Evolutionary conservation across 1,140 invertebrate species (phyloP).

Genomic region (Drosophila chauvacae): DNA sequence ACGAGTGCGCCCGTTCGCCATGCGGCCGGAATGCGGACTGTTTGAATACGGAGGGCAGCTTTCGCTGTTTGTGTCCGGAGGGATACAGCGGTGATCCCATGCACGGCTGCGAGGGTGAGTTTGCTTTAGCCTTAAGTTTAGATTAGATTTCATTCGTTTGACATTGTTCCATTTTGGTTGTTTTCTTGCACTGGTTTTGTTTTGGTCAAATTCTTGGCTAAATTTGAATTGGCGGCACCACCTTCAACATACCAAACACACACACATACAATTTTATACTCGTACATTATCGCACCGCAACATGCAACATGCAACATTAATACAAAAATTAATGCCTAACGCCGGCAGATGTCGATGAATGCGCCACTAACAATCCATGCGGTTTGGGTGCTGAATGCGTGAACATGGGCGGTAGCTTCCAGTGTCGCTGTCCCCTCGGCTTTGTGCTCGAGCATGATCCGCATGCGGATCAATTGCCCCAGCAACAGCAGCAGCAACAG

Average conservation of each 20-base stretch:
- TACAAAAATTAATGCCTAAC: slow-evolving; percentile 73
- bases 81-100: slow-evolving; percentile 91
- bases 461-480: slow-evolving; percentile 53
- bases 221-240: slow-evolving; percentile 56
- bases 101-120: slow-evolving; percentile 89
- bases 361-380: slow-evolving; percentile 90
- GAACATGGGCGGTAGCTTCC: slow-evolving; percentile 90
- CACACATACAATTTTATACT: slow-evolving; percentile 33
- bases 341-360: slow-evolving; percentile 93
- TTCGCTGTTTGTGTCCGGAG: slow-evolving; percentile 90
- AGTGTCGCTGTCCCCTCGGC: slow-evolving; percentile 90
- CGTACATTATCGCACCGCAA: slow-evolving; percentile 70
- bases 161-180: slow-evolving; percentile 59
- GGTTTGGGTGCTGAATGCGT: slow-evolving; percentile 89
- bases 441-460: slow-evolving; percentile 84
- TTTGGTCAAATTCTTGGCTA: slow-evolving; percentile 34
- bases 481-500: not conserved
- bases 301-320: slow-evolving; percentile 63
- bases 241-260: slow-evolving; percentile 42
- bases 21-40: slow-evolving; percentile 91
- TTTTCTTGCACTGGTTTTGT: slow-evolving; percentile 58
- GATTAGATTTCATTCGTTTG: slow-evolving; percentile 5
- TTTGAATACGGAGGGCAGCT: slow-evolving; percentile 90
- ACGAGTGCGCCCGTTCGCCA: slow-evolving; percentile 89
- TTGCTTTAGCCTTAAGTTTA: not conserved